Base-by-base conservation (phyloP, 2,888 invertebrate species). In the Xanthia togata region DNA sequence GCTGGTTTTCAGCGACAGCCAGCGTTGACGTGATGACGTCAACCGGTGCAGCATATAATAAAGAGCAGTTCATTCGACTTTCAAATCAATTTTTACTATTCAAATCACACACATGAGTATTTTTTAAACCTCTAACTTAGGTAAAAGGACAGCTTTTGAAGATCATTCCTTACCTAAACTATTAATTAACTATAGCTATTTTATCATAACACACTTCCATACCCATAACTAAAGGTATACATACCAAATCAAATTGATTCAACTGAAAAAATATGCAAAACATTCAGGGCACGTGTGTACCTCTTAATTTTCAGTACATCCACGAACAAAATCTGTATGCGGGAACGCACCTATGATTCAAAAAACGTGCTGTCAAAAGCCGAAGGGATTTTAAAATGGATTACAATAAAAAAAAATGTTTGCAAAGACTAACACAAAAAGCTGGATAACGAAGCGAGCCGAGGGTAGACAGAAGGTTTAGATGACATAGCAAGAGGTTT, bases 281-380 rank as follows among this genome's bases (percentile, higher is more conserved):
- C 67, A 85, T 78, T 82, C 76, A 31, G n/a, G 8, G n/a, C 75
- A 78, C 83, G 83, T 71, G 31, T 64, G 72, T 71, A 64, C 82
- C 79, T 86, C 84, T 84, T 87, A 87, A 88, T 87, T 87, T 85
- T 83, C 76, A 85, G 84, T 84, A 87, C 89, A 90, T 84, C 12
- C 84, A 76, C 76, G 76, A 75, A 78, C 85, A 63, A 65, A 85
- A 90, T 94, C 90, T 88, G 93, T 93, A 93, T 93, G 93, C 93
- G 87, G 84, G 73, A 75, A 85, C 83, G 77, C 76, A 78, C 89
- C 89, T 90, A 91, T 92, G 92, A 93, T 93, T 93, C 90, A 91
- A 93, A 94, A 93, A 93, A 93, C 93, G 93, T 93, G 94, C 91
- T 91, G 88, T 80, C 84, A 80, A 84, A 90, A 90, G 89, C 88